Evolutionary conservation across 2,888 invertebrate species (phyloP).

Genomic region (Catocala fraxini): DNA sequence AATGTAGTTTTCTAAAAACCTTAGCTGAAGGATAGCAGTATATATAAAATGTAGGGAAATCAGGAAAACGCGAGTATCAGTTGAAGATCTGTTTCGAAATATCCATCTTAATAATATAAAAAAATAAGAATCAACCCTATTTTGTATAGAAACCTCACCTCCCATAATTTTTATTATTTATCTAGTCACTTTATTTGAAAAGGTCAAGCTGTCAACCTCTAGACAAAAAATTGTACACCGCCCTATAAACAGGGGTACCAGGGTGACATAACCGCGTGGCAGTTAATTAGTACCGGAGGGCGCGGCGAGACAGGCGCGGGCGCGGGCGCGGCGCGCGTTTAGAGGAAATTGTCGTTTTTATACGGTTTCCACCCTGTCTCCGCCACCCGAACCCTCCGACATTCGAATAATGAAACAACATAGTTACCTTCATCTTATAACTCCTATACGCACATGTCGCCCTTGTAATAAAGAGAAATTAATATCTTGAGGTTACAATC

Average conservation of each 20-base stretch:
- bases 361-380: constrained; percentile 78
- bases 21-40: no score
- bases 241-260: constrained; percentile 80
- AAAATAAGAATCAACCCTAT: no score
- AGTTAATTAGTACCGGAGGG: constrained; percentile 86
- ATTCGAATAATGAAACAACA: constrained; percentile 83
- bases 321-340: constrained; percentile 83
- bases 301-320: constrained; percentile 83
- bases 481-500: constrained; percentile 70
- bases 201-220: constrained; percentile 61
- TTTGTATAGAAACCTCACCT: no score
- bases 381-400: constrained; percentile 62
- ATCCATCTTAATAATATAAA: no score
- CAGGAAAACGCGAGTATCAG: no score
- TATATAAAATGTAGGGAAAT: no score
- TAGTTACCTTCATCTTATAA: constrained; percentile 82
- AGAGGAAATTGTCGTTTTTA: constrained; percentile 88
- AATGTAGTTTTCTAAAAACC: no score
- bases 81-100: no score
- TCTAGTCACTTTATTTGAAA: constrained; percentile 43
- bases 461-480: constrained; percentile 81
- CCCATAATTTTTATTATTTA: constrained; percentile 9
- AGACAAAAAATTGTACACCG: constrained; percentile 69
- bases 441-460: constrained; percentile 82
- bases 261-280: constrained; percentile 86